A percentile compares a stretch with the other conserved stretches of the same genome.
Evolutionary conservation across 2,113 vertebrate species (phyloP).

Genomic region (Pseudorectes ferrugineus): DNA sequence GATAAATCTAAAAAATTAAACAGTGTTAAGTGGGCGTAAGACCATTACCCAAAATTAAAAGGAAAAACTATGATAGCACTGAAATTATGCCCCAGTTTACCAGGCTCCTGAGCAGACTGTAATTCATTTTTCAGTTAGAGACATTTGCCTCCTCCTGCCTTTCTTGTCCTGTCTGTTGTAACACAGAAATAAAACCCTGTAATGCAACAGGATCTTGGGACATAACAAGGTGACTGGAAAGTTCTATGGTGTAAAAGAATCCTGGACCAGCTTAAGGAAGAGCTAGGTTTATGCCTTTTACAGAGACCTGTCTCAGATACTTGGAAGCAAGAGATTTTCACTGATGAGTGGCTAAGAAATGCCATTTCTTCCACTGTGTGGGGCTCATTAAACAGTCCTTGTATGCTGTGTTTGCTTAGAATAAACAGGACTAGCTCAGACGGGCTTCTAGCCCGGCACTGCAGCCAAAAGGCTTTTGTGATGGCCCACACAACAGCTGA

Average conservation of each 20-base stretch:
- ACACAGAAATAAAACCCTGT: background rate
- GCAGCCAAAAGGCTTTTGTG: background rate
- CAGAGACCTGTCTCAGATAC: background rate
- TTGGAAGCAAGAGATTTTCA: background rate
- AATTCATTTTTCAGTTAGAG: background rate
- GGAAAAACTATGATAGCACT: background rate
- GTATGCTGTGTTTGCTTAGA: background rate
- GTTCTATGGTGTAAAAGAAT: background rate
- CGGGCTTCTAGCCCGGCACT: background rate
- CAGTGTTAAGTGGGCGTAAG: accelerated
- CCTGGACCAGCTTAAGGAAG: background rate
- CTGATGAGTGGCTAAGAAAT: background rate
- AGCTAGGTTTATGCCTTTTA: background rate
- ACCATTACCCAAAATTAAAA: background rate
- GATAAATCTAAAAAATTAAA: background rate
- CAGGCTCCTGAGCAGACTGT: background rate
- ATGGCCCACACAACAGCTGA: background rate
- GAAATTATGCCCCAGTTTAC: background rate
- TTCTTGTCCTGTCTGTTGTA: background rate
- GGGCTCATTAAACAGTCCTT: background rate
- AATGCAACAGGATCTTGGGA: background rate
- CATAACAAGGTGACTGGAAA: background rate
- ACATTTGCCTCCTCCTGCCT: accelerated
- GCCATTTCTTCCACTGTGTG: background rate
- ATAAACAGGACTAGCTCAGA: background rate